Evolutionary conservation across 2,888 invertebrate genomes (phyloP), one percentile per base, ranked within the genome.

Genomic region (Apodemia zela): DNA sequence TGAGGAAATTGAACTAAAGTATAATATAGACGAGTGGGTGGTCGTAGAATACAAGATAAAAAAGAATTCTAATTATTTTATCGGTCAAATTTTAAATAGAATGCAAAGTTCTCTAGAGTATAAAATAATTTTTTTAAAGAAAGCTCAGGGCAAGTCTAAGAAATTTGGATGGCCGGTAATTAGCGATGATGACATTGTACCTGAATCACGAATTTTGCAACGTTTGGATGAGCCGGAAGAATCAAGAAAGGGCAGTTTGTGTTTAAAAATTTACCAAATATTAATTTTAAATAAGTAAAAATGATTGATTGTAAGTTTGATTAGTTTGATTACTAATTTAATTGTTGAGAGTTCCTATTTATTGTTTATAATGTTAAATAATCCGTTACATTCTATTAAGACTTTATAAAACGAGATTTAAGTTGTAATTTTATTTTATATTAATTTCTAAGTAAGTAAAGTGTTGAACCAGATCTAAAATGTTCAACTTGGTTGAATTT

Each of bases 41-140:
- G 47, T 47, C 47, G 47, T 49, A 49, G 8, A 49, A 49, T 49
- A 49, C 1, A 49, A 49, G 47, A 17, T 49, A 49, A 49, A 49
- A 49, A 47, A 47, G 4, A 49, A 49, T n/a, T n/a, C 17, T n/a
- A 18, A 49, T 49, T 49, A 49, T 49, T 49, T 49, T 49, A 17
- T 49, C 47, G 8, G 17, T 49, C 17, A 49, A 49, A 49, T 49
- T 49, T 18, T 49, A 49, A 49, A 49, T 49, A 49, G 47, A 49
- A 49, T 49, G 47, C 47, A 49, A 49, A 49, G n/a, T 49, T 49
- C 47, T 49, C 47, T 49, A 49, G 47, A 49, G 47, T 29, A 49
- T 49, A 49, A 49, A 49, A 49, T 49, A 17, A 49, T 10, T 17
- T 49, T 49, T 49, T 18, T 49, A 49, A 49, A 8, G 10, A 49